Percentiles rank a stretch among this genome's conserved stretches.
These are phyloP conservation scores for Brachypodius melanocephalos DNA, from an alignment of 2,113 vertebrate genomes.

Conservation along the genomic window DNA sequence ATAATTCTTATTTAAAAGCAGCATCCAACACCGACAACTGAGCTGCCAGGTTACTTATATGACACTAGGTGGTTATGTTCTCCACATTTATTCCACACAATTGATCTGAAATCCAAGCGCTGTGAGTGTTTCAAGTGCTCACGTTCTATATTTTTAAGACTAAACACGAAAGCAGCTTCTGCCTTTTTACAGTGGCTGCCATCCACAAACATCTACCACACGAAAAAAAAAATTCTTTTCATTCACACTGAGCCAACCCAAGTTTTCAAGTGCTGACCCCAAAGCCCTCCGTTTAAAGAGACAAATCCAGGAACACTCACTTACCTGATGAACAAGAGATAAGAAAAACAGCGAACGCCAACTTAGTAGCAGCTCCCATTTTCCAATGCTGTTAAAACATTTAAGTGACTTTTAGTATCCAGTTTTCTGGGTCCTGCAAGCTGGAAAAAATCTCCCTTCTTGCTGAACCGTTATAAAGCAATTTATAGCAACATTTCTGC, in stretches of 20 bases:
- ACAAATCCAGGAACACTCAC: slow-evolving; percentile 40
- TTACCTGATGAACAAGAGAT: slow-evolving; percentile 99
- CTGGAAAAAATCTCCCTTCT: slow-evolving; percentile 66
- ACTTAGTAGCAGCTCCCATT: slow-evolving; percentile 98
- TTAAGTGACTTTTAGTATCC: slow-evolving; percentile 73
- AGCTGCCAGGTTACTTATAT: neutral
- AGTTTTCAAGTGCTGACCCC: neutral
- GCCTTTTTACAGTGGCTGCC: neutral
- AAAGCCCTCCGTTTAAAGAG: neutral
- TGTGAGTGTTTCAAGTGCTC: neutral
- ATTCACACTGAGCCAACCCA: neutral
- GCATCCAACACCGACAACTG: neutral
- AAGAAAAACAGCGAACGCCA: slow-evolving; percentile 97
- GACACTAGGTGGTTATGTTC: slow-evolving; percentile 14
- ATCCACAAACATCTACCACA: neutral
- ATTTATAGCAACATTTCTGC: slow-evolving; percentile 49
- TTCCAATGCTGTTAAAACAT: slow-evolving; percentile 78
- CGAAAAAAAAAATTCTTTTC: neutral
- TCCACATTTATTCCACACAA: neutral
- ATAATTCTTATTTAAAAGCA: neutral
- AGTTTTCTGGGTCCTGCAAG: slow-evolving; percentile 70
- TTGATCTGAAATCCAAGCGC: neutral
- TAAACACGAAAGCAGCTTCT: neutral
- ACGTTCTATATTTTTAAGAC: neutral
- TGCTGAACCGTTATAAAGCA: slow-evolving; percentile 70